phyloP scores from a whole-genome alignment of 2,797 vertebrate species.

The Mergus octosetaceus region DNA sequence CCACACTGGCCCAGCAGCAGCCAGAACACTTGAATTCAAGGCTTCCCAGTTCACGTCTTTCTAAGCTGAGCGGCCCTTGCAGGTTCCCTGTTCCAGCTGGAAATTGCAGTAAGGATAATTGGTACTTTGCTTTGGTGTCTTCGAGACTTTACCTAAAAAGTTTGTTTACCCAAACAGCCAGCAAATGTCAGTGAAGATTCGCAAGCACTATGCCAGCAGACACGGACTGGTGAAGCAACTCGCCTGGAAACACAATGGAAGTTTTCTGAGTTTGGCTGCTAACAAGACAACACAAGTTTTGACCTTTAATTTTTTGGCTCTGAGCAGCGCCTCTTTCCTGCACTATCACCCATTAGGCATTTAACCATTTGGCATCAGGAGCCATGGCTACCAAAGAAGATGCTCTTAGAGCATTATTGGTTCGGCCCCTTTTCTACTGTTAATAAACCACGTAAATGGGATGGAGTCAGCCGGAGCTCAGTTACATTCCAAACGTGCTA shows the following conservation, averaged over 20 bases:
- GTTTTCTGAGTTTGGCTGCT: constrained; percentile 28
- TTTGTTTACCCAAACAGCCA: neutral
- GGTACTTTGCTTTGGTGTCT: neutral
- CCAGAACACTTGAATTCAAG: neutral
- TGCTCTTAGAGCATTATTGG: neutral
- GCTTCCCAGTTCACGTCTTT: neutral
- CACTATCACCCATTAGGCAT: neutral
- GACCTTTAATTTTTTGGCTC: constrained; percentile 39
- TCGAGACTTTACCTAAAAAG: neutral
- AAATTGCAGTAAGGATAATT: neutral
- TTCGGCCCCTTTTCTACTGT: neutral
- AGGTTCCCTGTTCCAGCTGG: neutral
- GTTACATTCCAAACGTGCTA: neutral
- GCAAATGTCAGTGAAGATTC: neutral
- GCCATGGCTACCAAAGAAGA: neutral
- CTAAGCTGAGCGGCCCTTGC: neutral
- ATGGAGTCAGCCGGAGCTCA: neutral
- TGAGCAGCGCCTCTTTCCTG: neutral
- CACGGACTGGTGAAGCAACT: neutral
- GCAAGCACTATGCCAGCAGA: neutral
- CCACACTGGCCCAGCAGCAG: neutral
- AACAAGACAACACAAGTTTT: constrained; percentile 37
- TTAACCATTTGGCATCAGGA: constrained; percentile 9
- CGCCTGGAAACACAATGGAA: constrained; percentile 12
- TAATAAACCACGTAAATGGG: neutral